A percentile compares a stretch with the other conserved stretches of the same genome.
Evolutionary conservation across 2,797 vertebrate genomes (phyloP).

Genomic region (Protosalanx chinensis): DNA sequence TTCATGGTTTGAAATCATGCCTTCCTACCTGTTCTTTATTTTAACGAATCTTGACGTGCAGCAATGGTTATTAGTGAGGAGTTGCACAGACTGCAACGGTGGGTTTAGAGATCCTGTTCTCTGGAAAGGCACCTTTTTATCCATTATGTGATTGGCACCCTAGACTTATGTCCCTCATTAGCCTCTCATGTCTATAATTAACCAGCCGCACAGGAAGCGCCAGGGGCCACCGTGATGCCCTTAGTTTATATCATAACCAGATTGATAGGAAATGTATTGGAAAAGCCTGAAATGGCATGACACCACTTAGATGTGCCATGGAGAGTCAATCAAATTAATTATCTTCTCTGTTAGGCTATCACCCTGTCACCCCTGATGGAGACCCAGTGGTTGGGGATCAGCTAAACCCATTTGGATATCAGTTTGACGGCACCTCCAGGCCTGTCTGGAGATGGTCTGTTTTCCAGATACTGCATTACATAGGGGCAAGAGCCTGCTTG

Average conservation of each 20-base stretch:
- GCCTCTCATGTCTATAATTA: neutral
- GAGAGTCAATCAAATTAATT: constrained; percentile 30
- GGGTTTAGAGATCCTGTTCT: neutral
- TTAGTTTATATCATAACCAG: constrained; percentile 10
- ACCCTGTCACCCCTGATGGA: neutral
- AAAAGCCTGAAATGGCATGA: constrained; percentile 11
- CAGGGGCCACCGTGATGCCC: neutral
- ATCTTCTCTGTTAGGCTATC: constrained; percentile 19
- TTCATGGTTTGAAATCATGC: too few relatives aligned
- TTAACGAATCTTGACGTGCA: neutral
- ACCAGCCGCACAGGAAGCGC: constrained; percentile 3
- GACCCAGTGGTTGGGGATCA: neutral
- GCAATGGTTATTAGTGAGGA: too few relatives aligned
- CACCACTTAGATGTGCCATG: constrained; percentile 17
- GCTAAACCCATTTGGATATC: constrained; percentile 9
- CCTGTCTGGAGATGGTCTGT: neutral
- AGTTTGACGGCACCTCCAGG: constrained; percentile 5
- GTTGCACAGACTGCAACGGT: too few relatives aligned
- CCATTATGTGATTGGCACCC: neutral
- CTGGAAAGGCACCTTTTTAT: neutral
- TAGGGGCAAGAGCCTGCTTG: constrained; percentile 2
- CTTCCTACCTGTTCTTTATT: neutral
- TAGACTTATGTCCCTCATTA: neutral
- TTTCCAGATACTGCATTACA: neutral
- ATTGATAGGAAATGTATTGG: constrained; percentile 16